Base-by-base conservation (phyloP, 1,140 invertebrate species). In the Aphaenogaster ashmeadi region DNA sequence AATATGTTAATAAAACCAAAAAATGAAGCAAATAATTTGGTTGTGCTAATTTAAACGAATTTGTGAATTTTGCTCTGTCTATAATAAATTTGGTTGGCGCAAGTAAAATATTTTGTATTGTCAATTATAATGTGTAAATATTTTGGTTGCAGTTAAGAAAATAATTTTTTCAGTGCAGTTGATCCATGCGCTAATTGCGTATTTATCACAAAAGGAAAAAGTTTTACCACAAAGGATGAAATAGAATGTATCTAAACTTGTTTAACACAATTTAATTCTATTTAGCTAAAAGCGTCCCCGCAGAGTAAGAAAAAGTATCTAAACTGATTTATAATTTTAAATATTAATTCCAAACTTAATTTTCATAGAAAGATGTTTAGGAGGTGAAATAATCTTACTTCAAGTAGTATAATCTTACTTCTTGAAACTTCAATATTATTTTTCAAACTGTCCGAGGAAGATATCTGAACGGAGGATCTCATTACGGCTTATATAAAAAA, bases 391-490 rank as follows among this genome's bases (percentile, higher is more conserved):
- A 80, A 80, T 80, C 13, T 15, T 21, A n/a, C 3, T 54, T 54
- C n/a, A 80, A 78, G n/a, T 54, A 27, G 27, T 27, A 27, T 27
- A 27, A 27, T 27, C 27, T 27, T 27, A 27, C 5, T 33, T 47
- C 27, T 58, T 11, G 38, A n/a, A 47, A 83, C 36, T 60, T 62
- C 7, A 21, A 62, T 60, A 56, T 81, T 33, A 72, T 50, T 62
- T 84, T 33, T 62, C 1, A 58, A 72, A 21, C n/a, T 38, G 15
- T 38, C 6, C 9, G 4, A 52, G 2, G 11, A 60, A 60, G 33
- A 83, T 52, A 44, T 38, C 5, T n/a, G 13, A 44, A 18, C 3
- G 3, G 13, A 52, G 9, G 7, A 50, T 60, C 15, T 60, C 38
- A 9, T 33, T 36, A 0, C 33, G 41, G 15, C 6, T 50, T 54